A percentile compares a stretch with the other conserved stretches of the same genome.
Evolutionary conservation across 64 coral and sea anemone species (phyloP).

Genomic region (Dendronephthya gigantea): DNA sequence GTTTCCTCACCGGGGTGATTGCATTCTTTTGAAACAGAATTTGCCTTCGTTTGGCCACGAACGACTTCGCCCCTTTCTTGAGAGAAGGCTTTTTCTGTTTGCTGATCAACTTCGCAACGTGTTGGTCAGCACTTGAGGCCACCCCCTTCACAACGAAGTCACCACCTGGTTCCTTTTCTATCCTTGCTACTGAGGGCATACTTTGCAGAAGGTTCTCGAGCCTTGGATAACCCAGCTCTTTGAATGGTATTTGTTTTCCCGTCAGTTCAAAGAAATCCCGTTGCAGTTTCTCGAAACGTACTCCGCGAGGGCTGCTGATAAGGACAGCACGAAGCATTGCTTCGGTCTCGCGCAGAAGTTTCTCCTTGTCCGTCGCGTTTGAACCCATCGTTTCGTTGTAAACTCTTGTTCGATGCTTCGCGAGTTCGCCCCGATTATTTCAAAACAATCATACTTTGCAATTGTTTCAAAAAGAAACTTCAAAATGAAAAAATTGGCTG

Average conservation of each 20-base stretch:
- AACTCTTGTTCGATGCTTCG: background rate
- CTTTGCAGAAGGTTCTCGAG: conserved; percentile 58
- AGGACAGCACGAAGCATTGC: conserved; percentile 79
- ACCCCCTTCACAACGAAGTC: conserved; percentile 66
- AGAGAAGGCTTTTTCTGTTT: conserved; percentile 84
- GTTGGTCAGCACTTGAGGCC: conserved; percentile 61
- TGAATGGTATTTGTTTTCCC: conserved; percentile 46
- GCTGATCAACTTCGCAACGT: conserved; percentile 76
- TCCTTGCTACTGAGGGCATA: conserved; percentile 56
- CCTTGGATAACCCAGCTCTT: conserved; percentile 50
- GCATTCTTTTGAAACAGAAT: too few relatives aligned
- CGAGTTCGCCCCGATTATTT: background rate
- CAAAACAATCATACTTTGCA: background rate
- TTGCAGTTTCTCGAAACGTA: conserved; percentile 40
- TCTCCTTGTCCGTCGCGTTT: conserved; percentile 35
- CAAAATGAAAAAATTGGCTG: too few relatives aligned
- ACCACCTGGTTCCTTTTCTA: conserved; percentile 48
- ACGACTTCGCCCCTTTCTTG: conserved; percentile 30
- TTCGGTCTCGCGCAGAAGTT: conserved; percentile 70
- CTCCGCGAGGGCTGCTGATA: conserved; percentile 65
- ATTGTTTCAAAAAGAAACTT: too few relatives aligned
- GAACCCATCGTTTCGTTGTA: background rate
- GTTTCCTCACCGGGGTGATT: background rate
- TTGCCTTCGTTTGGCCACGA: conserved; percentile 13
- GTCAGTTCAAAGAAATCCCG: conserved; percentile 57